These are phyloP conservation scores for Diachrysia chrysitis DNA, from an alignment of 2,888 invertebrate species.

Conservation along the genomic window DNA sequence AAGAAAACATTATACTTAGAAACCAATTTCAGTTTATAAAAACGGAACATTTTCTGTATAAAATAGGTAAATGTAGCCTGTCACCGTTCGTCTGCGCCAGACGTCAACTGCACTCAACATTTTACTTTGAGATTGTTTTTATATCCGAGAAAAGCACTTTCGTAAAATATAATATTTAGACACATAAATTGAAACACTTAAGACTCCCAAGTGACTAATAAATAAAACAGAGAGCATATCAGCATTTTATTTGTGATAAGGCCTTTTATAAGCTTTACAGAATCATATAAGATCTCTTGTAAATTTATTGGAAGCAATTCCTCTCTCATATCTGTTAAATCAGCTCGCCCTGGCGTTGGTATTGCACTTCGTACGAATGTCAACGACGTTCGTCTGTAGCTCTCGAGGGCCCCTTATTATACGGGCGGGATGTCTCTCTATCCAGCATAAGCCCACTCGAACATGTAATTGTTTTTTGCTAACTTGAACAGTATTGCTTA, in stretches of 20 bases:
- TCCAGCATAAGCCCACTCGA: slow-evolving; percentile 46
- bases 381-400: slow-evolving; percentile 52
- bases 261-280: not conserved
- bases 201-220: not conserved
- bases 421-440: slow-evolving; percentile 30
- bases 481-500: slow-evolving; percentile 32
- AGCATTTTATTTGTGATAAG: slow-evolving; percentile 28
- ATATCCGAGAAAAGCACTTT: not conserved
- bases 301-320: slow-evolving; percentile 37
- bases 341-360: slow-evolving; percentile 34
- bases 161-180: not conserved
- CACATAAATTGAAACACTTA: not conserved
- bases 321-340: slow-evolving; percentile 44
- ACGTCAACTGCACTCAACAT: not conserved
- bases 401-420: slow-evolving; percentile 46
- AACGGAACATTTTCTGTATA: not conserved
- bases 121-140: not conserved
- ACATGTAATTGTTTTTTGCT: slow-evolving; percentile 52
- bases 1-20: not conserved
- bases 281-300: not conserved
- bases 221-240: not conserved
- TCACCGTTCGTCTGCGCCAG: not conserved
- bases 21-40: not conserved
- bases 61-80: not conserved
- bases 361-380: slow-evolving; percentile 49